Evolutionary conservation across 2,797 vertebrate species (phyloP).

Genomic region (Diplodus sargus): DNA sequence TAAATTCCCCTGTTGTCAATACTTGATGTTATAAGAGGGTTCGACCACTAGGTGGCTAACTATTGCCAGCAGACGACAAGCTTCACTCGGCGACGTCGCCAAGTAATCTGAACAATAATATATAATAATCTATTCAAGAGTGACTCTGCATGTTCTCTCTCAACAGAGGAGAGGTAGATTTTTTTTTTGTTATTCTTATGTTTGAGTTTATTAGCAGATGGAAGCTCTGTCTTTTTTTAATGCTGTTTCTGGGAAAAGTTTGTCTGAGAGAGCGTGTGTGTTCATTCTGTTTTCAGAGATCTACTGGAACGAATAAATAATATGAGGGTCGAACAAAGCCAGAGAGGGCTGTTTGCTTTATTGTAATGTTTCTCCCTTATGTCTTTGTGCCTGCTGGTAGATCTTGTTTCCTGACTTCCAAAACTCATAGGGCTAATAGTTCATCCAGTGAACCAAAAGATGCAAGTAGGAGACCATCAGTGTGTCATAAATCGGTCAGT

Average conservation of each 20-base stretch:
- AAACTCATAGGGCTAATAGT: conserved; percentile 72
- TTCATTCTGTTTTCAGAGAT: conserved; percentile 61
- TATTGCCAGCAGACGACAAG: conserved; percentile 63
- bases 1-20: conserved; percentile 64
- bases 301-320: conserved; percentile 76
- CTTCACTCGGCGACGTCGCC: conserved; percentile 57
- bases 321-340: conserved; percentile 68
- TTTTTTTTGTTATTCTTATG: conserved; percentile 9
- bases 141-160: conserved; percentile 61
- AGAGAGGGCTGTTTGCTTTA: conserved; percentile 68
- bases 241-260: conserved; percentile 33
- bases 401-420: conserved; percentile 75
- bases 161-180: not conserved
- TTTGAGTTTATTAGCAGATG: conserved; percentile 37
- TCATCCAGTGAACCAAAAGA: conserved; percentile 57
- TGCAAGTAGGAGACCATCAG: conserved; percentile 34
- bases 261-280: conserved; percentile 24
- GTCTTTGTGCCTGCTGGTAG: conserved; percentile 77
- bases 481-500: conserved; percentile 14
- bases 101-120: conserved; percentile 57
- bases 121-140: conserved; percentile 53
- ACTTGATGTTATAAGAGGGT: conserved; percentile 74
- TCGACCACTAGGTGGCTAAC: conserved; percentile 80
- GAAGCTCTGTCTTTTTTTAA: conserved; percentile 45
- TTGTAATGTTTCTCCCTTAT: conserved; percentile 71